Evolutionary conservation across 2,888 invertebrate genomes (phyloP), one percentile per base, ranked within the genome.

Genomic region (Drosophila neotestacea): DNA sequence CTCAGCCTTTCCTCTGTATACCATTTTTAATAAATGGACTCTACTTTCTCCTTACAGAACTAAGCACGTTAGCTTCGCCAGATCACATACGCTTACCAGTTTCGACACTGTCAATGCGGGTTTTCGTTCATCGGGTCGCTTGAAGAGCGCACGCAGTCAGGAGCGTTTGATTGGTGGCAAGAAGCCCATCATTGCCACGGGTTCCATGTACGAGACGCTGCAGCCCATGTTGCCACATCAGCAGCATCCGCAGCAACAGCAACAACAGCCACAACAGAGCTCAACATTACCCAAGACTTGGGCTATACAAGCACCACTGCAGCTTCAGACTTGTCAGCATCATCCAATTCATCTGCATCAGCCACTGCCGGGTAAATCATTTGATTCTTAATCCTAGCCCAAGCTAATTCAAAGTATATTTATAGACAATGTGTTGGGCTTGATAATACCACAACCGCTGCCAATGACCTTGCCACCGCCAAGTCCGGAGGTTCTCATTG

Each of bases 31-130:
- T 7, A 7, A 1, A 32, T 32, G 9, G 6, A 32, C 6, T 32
- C 32, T 32, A 1, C 32, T 9, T 9, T 13, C 11, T 0, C 1
- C 6, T 5, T 5, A 2, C 93, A 96, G 96, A 92, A 95, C 96
- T 74, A 98, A 98, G 91, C 98, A 98, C 92, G 98, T 98, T 38
- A 97, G 97, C 85, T 98, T 98, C 90, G 97, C 97, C 50, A 94
- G 97, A 64, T 97, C 97, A 4, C 96, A 97, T 91, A 97, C 97
- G 0, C 92, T 97, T 78, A 96, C 97, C 32, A 97, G 97, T 5
- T 97, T 97, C 89, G 97, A 97, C 84, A 96, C 96, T 90, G 93
- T 94, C 44, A 93, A 94, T 56, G 70, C 93, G 88, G 92, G 92
- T 0, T 85, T 92, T 52, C 79, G 93, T 77, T 90, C 93, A 82